These are phyloP conservation scores for Nothocercus julius DNA, from an alignment of 2,113 vertebrate species.

Conservation along the genomic window DNA sequence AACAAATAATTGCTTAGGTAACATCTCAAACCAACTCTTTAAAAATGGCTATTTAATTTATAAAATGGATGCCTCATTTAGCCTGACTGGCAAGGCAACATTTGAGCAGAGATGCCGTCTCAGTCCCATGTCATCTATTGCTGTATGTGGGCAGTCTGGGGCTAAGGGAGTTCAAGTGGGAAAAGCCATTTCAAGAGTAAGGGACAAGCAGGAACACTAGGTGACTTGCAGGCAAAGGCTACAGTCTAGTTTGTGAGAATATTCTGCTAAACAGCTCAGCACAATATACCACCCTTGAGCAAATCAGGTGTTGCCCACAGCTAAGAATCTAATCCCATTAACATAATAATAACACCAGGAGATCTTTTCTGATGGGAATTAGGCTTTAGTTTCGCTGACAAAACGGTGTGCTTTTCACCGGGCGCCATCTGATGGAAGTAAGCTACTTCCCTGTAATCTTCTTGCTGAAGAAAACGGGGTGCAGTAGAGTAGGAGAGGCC, in stretches of 20 bases:
- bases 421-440: not conserved
- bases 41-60: not conserved
- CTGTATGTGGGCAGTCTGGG: rapidly evolving
- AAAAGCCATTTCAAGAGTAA: not conserved
- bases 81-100: not conserved
- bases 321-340: slow-evolving; percentile 20
- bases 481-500: not conserved
- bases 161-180: not conserved
- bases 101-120: not conserved
- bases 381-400: not conserved
- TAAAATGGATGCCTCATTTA: not conserved
- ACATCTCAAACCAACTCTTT: not conserved
- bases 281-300: not conserved
- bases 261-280: not conserved
- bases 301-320: not conserved
- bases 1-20: not conserved
- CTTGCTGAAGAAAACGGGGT: not conserved
- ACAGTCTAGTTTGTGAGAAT: not conserved
- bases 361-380: not conserved
- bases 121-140: not conserved
- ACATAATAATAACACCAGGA: not conserved
- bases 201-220: not conserved
- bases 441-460: not conserved
- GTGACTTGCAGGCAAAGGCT: not conserved
- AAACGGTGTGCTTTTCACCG: not conserved